These are phyloP conservation scores for Hippotragus niger DNA, from an alignment of 2,113 vertebrate species.

Conservation along the genomic window DNA sequence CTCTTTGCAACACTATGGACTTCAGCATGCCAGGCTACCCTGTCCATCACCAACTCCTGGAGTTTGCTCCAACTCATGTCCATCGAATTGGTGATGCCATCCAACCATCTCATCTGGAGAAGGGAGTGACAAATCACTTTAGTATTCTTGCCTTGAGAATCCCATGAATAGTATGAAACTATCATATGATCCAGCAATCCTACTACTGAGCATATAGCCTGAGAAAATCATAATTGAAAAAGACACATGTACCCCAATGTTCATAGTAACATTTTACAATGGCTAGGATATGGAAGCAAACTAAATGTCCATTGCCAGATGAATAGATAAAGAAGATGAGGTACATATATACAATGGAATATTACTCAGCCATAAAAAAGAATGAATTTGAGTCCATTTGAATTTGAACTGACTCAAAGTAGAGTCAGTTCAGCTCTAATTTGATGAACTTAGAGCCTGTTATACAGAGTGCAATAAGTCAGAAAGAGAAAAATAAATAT, in stretches of 20 bases:
- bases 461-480: not conserved
- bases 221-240: not conserved
- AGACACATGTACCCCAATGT: not conserved
- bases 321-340: not conserved
- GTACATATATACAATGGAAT: not conserved
- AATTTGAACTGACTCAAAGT: not conserved
- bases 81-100: not conserved
- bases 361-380: not conserved
- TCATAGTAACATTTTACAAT: not conserved
- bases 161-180: not conserved
- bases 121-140: not conserved
- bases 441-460: not conserved
- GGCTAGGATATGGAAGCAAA: not conserved
- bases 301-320: not conserved
- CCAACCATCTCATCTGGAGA: not conserved
- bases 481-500: not conserved
- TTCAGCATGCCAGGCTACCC: not conserved
- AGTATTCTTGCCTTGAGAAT: not conserved
- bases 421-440: not conserved
- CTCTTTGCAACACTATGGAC: not conserved
- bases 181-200: not conserved
- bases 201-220: not conserved
- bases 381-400: not conserved
- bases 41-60: not conserved
- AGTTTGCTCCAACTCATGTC: not conserved